These are phyloP conservation scores for Cossypha caffra DNA, from an alignment of 2,797 vertebrate genomes.

Conservation along the genomic window DNA sequence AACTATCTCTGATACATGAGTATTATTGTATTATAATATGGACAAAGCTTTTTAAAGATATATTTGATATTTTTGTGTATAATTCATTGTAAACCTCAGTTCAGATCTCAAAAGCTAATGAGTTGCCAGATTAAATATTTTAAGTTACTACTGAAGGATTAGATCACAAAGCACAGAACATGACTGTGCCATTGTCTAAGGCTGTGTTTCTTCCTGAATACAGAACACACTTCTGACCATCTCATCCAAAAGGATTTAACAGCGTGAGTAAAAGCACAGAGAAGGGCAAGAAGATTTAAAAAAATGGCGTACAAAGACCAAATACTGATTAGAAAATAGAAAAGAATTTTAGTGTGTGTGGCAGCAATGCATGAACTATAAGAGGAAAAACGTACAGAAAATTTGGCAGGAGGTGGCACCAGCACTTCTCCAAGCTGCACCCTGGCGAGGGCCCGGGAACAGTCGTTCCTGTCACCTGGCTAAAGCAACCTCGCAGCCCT, in stretches of 20 bases:
- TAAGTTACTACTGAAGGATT: conserved; percentile 3
- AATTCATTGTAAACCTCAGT: background rate
- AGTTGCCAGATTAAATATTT: background rate
- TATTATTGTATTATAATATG: background rate
- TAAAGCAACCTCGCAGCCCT: no score
- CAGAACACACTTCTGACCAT: background rate
- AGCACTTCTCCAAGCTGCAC: no score
- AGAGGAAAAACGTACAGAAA: background rate
- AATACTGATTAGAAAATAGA: background rate
- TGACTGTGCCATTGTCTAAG: background rate
- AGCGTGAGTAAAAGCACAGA: background rate
- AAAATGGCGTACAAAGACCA: background rate
- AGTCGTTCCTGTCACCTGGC: no score
- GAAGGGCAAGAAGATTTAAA: background rate
- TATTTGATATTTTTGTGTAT: background rate
- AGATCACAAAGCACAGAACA: background rate
- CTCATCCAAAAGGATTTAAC: conserved; percentile 1
- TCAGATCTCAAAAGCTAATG: background rate
- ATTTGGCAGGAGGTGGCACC: no score
- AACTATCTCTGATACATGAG: background rate
- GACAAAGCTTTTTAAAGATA: background rate
- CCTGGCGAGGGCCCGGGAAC: no score
- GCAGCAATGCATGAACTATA: background rate
- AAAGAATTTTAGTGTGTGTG: background rate
- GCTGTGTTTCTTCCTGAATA: background rate